Percentiles rank a stretch among this genome's conserved stretches.
These are phyloP conservation scores for Callionymus lyra DNA, from an alignment of 2,113 vertebrate species.

Conservation along the genomic window DNA sequence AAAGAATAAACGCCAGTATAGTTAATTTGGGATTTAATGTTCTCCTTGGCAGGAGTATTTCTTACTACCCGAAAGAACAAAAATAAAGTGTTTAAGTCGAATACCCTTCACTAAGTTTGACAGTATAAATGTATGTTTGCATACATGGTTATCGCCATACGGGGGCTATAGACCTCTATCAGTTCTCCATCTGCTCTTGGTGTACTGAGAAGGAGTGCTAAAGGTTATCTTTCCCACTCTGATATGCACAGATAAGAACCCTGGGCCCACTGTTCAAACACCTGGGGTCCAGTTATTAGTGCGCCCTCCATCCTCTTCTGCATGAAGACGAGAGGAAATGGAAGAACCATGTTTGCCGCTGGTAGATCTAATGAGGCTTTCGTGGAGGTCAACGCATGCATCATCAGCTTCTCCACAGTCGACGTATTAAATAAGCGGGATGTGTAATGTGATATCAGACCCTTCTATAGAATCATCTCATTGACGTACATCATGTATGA, in stretches of 20 bases:
- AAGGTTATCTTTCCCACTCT: conserved; percentile 74
- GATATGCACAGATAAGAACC: conserved; percentile 73
- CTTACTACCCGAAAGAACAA: too few relatives aligned
- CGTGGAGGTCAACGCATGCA: conserved; percentile 28
- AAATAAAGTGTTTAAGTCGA: too few relatives aligned
- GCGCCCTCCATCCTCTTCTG: conserved; percentile 28
- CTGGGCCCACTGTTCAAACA: conserved; percentile 69
- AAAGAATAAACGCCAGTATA: too few relatives aligned
- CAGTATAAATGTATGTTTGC: conserved; percentile 1
- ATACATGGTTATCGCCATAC: conserved; percentile 54
- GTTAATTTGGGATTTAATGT: too few relatives aligned
- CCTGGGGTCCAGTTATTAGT: conserved; percentile 40
- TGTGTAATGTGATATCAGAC: conserved; percentile 13
- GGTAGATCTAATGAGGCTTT: conserved; percentile 23
- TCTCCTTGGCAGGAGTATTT: too few relatives aligned
- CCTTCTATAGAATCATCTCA: conserved; percentile 19
- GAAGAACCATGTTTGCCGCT: conserved; percentile 31
- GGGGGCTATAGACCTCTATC: conserved; percentile 58
- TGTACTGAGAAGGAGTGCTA: conserved; percentile 62
- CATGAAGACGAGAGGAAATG: conserved; percentile 49
- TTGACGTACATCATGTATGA: conserved; percentile 43
- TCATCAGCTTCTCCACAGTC: conserved; percentile 19
- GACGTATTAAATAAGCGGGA: conserved; percentile 18
- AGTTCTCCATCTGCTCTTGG: conserved; percentile 59
- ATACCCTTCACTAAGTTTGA: too few relatives aligned